Conservation (phyloP, 2,113 vertebrate species). For the Amblyornis subalaris region DNA sequence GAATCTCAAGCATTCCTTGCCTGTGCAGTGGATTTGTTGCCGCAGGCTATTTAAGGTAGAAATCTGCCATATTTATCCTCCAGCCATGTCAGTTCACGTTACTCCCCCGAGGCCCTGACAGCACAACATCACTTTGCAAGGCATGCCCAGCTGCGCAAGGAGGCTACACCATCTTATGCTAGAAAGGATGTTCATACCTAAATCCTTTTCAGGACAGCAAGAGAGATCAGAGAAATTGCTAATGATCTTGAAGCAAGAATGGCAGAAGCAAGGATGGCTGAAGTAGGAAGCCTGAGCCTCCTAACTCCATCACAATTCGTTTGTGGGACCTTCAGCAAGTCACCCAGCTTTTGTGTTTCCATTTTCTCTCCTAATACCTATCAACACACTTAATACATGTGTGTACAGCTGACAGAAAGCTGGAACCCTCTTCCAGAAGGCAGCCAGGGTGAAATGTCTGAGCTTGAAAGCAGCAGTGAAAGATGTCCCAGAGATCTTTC, state of each 20-base stretch:
- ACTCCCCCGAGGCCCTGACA: neutral
- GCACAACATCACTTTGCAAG: neutral
- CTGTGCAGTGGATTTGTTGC: neutral
- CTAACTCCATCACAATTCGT: neutral
- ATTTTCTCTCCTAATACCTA: neutral
- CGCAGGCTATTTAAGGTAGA: neutral
- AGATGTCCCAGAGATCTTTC: neutral
- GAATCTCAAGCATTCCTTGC: neutral
- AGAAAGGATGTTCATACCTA: neutral
- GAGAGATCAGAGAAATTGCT: neutral
- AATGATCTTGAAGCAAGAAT: neutral
- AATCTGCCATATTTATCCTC: neutral
- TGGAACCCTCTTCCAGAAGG: neutral
- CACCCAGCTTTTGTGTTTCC: neutral
- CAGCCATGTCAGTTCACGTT: neutral
- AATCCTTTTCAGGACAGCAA: neutral
- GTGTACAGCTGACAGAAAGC: neutral
- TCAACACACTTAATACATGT: neutral
- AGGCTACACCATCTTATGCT: neutral
- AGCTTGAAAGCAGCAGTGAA: neutral
- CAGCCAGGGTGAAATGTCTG: neutral
- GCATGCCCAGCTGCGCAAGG: neutral
- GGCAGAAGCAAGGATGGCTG: neutral
- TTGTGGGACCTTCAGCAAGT: neutral
- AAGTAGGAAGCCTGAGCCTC: neutral